phyloP scores from a whole-genome alignment of 1,140 invertebrate species.

The Stegodyphus dumicola region DNA sequence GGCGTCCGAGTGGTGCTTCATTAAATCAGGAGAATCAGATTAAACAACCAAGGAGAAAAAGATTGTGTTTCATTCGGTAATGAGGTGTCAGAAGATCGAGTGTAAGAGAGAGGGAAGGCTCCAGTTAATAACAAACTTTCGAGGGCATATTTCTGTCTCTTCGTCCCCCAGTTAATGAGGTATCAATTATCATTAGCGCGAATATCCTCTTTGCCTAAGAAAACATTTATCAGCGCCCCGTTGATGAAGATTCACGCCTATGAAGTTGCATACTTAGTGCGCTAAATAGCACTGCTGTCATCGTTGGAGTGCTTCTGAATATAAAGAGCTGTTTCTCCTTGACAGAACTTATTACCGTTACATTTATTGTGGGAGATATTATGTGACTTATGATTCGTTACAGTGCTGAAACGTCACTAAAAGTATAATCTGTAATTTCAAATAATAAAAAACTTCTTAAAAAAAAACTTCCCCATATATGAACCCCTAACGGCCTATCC shows the following conservation, averaged over 20 bases:
- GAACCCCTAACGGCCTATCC: too few relatives aligned
- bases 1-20: constrained; percentile 1
- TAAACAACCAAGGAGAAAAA: constrained; percentile 20
- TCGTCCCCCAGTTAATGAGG: constrained; percentile 26
- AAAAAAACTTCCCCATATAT: too few relatives aligned
- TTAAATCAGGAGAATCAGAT: constrained; percentile 47
- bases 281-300: too few relatives aligned
- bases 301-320: too few relatives aligned
- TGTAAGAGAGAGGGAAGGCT: not conserved
- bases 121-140: constrained; percentile 43
- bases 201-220: constrained; percentile 45
- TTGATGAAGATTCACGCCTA: constrained; percentile 8
- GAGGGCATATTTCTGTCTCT: constrained; percentile 50
- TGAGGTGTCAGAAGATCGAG: not conserved
- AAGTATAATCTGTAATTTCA: too few relatives aligned
- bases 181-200: constrained; percentile 59
- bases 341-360: too few relatives aligned
- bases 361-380: too few relatives aligned
- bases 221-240: constrained; percentile 38
- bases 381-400: too few relatives aligned
- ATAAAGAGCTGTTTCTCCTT: too few relatives aligned
- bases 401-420: too few relatives aligned
- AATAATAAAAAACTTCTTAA: too few relatives aligned
- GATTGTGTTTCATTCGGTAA: not conserved
- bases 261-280: not conserved